Conservation (phyloP, 2,888 invertebrate species). For the Cataglyphis altisquamis region DNA sequence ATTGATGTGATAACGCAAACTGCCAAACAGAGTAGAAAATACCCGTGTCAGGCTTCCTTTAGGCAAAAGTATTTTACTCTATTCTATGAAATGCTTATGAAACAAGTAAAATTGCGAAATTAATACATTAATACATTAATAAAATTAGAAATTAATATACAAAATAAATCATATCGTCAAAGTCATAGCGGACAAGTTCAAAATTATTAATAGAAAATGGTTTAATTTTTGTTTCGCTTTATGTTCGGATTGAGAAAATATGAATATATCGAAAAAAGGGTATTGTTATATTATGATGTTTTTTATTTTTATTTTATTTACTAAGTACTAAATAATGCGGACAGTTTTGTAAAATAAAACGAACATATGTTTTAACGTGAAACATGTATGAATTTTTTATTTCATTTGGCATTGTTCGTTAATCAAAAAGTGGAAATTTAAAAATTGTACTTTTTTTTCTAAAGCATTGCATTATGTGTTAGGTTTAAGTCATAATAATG, state of each 20-base stretch:
- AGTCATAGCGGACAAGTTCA: neutral
- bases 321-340: neutral
- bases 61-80: neutral
- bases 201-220: neutral
- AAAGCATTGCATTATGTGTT: neutral
- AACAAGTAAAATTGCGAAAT: neutral
- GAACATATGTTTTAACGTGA: neutral
- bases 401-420: neutral
- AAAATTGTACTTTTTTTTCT: neutral
- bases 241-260: neutral
- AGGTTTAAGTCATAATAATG: neutral
- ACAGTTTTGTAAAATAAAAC: neutral
- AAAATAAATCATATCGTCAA: neutral
- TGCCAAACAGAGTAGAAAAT: neutral
- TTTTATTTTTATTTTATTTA: neutral
- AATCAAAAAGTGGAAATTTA: neutral
- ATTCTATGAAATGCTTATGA: neutral
- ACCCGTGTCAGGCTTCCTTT: neutral
- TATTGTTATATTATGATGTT: too few relatives aligned
- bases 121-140: too few relatives aligned
- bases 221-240: neutral
- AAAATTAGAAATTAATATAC: neutral
- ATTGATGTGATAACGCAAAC: neutral
- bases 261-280: neutral
- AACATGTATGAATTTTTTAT: neutral